Conservation (phyloP, 1,140 invertebrate species). For the Trachelipus rathkii region DNA sequence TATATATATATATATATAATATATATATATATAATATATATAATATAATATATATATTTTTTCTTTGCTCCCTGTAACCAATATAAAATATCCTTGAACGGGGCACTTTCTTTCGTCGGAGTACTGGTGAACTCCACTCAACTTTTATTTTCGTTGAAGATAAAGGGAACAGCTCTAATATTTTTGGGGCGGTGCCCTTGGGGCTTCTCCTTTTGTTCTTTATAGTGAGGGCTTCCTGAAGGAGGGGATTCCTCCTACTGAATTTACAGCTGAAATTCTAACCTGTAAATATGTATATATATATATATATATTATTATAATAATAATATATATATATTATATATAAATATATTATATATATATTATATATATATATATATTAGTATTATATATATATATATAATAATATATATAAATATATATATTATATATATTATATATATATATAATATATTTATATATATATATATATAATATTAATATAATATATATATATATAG, state of each 20-base stretch:
- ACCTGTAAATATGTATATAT: conserved; percentile 36
- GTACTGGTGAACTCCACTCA: conserved; percentile 68
- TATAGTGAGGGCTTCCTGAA: conserved; percentile 45
- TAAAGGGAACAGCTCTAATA: conserved; percentile 63
- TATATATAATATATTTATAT: too few relatives aligned
- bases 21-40: too few relatives aligned
- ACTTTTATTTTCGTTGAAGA: conserved; percentile 72
- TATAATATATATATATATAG: too few relatives aligned
- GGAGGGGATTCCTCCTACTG: conserved; percentile 49
- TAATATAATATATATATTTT: neutral
- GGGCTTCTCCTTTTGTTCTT: conserved; percentile 50
- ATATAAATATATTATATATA: conserved; percentile 10
- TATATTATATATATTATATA: too few relatives aligned
- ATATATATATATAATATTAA: neutral
- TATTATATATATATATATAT: conserved; percentile 18
- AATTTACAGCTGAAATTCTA: conserved; percentile 51
- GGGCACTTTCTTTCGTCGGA: conserved; percentile 66
- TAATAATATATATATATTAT: conserved; percentile 12
- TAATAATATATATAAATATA: neutral
- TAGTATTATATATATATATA: conserved; percentile 18
- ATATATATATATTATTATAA: conserved; percentile 16
- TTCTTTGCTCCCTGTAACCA: conserved; percentile 50
- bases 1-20: too few relatives aligned
- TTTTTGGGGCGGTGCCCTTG: conserved; percentile 68
- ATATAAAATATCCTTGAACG: conserved; percentile 67